A percentile compares a stretch with the other conserved stretches of the same genome.
These are phyloP conservation scores for Aphidius ervi DNA, from an alignment of 1,140 invertebrate genomes.

Conservation along the genomic window DNA sequence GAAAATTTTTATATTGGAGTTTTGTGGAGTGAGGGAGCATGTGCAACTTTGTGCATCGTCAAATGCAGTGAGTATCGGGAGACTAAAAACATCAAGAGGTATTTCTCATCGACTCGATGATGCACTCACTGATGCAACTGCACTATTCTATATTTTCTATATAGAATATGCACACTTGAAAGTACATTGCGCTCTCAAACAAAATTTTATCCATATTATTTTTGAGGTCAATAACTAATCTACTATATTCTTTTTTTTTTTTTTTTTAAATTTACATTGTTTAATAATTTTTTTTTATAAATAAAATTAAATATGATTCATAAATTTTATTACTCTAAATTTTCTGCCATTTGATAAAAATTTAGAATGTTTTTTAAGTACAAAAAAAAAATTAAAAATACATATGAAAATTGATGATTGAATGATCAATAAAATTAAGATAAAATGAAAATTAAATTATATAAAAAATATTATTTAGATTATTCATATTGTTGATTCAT, in stretches of 20 bases:
- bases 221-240: background rate
- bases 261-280: too few relatives aligned
- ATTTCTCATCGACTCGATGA: slow-evolving; percentile 11
- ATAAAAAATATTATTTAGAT: too few relatives aligned
- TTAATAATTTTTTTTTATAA: too few relatives aligned
- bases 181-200: slow-evolving; percentile 1
- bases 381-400: background rate
- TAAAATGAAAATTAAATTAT: too few relatives aligned
- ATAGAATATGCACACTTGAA: background rate
- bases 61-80: slow-evolving; percentile 29
- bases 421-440: background rate
- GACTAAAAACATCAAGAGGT: slow-evolving; percentile 22
- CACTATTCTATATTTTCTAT: background rate
- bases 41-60: slow-evolving; percentile 28
- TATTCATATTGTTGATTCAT: too few relatives aligned
- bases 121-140: slow-evolving; percentile 22
- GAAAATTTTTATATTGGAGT: too few relatives aligned
- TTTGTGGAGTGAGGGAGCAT: slow-evolving; percentile 16
- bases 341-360: background rate
- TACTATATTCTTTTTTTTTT: too few relatives aligned
- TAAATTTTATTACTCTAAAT: too few relatives aligned
- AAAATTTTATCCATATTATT: background rate
- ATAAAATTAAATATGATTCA: too few relatives aligned
- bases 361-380: too few relatives aligned
- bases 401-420: background rate